A percentile compares a stretch with the other conserved stretches of the same genome.
phyloP scores from a whole-genome alignment of 2,113 vertebrate genomes.

The Panthera tigris region DNA sequence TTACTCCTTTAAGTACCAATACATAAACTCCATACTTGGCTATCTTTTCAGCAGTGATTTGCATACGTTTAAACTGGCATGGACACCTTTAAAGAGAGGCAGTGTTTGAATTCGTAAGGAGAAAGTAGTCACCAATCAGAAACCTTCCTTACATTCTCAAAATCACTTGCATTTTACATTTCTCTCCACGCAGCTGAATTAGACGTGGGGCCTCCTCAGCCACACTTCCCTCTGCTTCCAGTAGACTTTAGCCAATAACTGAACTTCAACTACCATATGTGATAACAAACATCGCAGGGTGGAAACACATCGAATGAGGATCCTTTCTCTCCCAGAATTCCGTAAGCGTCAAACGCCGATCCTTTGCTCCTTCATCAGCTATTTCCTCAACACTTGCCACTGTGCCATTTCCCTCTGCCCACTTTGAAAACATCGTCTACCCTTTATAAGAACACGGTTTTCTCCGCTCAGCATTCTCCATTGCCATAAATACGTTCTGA shows the following conservation, averaged over 20 bases:
- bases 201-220: not conserved
- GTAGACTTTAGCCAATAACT: not conserved
- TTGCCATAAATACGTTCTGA: not conserved
- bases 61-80: not conserved
- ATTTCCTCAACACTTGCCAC: not conserved
- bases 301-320: fast-evolving
- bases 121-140: conserved; percentile 49
- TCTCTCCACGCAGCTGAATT: not conserved
- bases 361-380: not conserved
- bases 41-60: not conserved
- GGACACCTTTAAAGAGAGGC: not conserved
- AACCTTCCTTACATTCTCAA: not conserved
- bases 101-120: not conserved
- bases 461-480: not conserved
- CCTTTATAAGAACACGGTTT: not conserved
- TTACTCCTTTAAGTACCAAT: not conserved
- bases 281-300: not conserved
- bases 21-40: not conserved
- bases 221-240: not conserved
- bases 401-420: not conserved
- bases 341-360: not conserved
- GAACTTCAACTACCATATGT: not conserved
- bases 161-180: not conserved
- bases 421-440: not conserved
- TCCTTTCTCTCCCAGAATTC: not conserved